These are phyloP conservation scores for Notiomystis cincta DNA, from an alignment of 2,113 vertebrate genomes.

Conservation along the genomic window DNA sequence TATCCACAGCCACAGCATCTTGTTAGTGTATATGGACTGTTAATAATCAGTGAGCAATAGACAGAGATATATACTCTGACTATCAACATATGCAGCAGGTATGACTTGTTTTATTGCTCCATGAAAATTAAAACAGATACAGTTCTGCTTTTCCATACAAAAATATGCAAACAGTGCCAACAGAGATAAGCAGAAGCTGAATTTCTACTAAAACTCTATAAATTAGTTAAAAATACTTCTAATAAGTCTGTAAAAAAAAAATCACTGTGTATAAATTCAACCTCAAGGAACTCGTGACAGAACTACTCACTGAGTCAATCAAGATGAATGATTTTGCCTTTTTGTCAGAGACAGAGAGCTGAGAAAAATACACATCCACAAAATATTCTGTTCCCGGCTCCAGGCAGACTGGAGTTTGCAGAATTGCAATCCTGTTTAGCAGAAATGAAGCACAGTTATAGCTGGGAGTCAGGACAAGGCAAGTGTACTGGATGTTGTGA, in stretches of 20 bases:
- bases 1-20: background rate
- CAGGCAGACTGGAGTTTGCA: slow-evolving; percentile 77
- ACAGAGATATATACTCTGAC: background rate
- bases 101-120: background rate
- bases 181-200: background rate
- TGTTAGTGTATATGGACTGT: background rate
- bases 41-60: background rate
- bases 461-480: background rate
- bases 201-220: background rate
- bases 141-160: background rate
- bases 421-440: slow-evolving; percentile 69
- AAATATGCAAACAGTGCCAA: background rate
- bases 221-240: background rate
- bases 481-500: background rate
- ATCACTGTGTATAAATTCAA: background rate
- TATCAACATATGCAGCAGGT: background rate
- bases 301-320: slow-evolving; percentile 84
- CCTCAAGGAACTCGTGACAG: background rate
- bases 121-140: background rate
- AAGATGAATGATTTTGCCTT: slow-evolving; percentile 69
- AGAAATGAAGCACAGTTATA: background rate
- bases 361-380: slow-evolving; percentile 81
- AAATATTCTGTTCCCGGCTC: slow-evolving; percentile 72
- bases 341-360: slow-evolving; percentile 33
- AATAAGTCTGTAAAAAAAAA: background rate